Percentiles rank a stretch among this genome's conserved stretches.
Conservation (phyloP, 2,797 vertebrate genomes). For the Anomalospiza imberbis region DNA sequence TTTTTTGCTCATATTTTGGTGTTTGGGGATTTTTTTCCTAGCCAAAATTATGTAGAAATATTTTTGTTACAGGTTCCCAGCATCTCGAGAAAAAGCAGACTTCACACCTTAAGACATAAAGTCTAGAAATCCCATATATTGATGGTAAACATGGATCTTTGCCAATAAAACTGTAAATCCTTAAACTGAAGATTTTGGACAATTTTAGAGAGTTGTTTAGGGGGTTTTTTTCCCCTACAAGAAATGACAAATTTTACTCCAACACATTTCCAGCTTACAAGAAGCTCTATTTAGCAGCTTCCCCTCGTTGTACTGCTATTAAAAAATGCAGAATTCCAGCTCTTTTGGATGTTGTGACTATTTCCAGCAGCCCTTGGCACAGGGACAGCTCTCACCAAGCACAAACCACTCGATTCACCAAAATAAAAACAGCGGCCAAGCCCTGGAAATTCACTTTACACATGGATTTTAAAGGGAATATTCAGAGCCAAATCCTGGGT, state of each 20-base stretch:
- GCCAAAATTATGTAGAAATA: neutral
- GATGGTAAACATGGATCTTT: neutral
- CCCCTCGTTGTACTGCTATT: neutral
- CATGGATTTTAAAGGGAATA: neutral
- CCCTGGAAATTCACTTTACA: neutral
- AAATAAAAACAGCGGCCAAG: neutral
- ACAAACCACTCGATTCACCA: neutral
- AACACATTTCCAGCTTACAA: neutral
- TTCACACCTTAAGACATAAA: neutral
- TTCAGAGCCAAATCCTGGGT: neutral
- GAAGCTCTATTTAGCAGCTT: neutral
- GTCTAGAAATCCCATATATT: neutral
- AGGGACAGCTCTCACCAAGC: neutral
- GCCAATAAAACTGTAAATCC: neutral
- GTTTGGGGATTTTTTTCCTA: fast-evolving
- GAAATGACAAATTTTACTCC: neutral
- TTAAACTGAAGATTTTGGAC: neutral
- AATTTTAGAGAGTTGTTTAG: neutral
- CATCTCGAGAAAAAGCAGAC: neutral
- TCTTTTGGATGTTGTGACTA: neutral
- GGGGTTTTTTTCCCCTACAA: fast-evolving
- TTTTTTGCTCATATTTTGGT: neutral
- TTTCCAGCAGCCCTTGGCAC: constrained; percentile 4
- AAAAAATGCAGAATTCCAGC: neutral
- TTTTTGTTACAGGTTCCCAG: neutral